Evolutionary conservation across 2,888 invertebrate species (phyloP), one percentile per base, ranked within the genome.

Genomic region (Ceramica pisi): DNA sequence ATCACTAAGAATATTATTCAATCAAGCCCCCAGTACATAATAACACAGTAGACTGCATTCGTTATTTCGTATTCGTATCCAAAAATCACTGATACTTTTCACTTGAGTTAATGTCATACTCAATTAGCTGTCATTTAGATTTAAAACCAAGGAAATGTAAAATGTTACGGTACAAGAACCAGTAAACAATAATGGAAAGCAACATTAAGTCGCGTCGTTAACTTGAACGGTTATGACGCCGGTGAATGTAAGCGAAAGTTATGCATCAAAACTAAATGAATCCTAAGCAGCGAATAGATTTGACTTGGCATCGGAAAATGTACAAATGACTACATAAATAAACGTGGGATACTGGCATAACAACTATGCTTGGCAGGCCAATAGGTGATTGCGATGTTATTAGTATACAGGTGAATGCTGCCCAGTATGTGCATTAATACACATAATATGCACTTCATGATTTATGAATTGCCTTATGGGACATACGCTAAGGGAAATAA

Each of bases 171-270:
- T 73, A 59, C 41, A 26, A 62, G 50, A 57, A 48, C 31, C 62
- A 68, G 60, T 57, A 10, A 60, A 67, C 60, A 64, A 64, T 78
- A 63, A 72, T 78, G 68, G 60, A 67, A 80, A 69, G 68, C 51
- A 31, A 64, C 71, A 76, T 76, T 62, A 71, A 62, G 51, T 50
- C 51, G 57, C 35, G 63, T 72, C 67, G 55, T 83, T 72, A 78
- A 70, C 67, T 69, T 74, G 61, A 78, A 80, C 63, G 59, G 56
- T 62, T 59, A 69, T 63, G 68, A 64, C 23, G 55, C 55, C 31
- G 46, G 65, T 31, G 65, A 67, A 68, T 70, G 78, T 55, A 46
- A 68, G 60, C 69, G 62, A 81, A 81, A 81, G 78, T 67, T 56
- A 31, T 38, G 65, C 41, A 53, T 71, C 59, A 55, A 63, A 71